Conservation (phyloP, 2,113 vertebrate genomes). For the Lophura nycthemera region DNA sequence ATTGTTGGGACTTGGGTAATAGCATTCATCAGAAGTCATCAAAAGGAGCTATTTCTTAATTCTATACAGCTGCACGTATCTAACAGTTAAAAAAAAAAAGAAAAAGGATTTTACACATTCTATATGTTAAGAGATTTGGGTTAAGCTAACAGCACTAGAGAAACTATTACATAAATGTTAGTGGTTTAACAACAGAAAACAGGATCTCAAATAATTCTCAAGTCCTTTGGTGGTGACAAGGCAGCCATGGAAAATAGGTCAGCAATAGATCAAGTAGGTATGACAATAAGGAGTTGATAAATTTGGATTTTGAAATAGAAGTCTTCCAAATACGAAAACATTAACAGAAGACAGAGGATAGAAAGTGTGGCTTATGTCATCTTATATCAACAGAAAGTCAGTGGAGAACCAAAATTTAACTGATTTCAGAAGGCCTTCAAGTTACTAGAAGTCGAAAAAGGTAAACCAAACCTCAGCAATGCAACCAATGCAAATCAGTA, state of each 20-base stretch:
- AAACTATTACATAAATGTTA: slow-evolving; percentile 40
- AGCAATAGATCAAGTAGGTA: slow-evolving; percentile 19
- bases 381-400: background rate
- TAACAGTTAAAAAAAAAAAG: background rate
- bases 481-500: background rate
- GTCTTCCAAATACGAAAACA: background rate
- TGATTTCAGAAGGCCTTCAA: background rate
- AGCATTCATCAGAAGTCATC: background rate
- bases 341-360: background rate
- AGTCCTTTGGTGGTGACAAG: slow-evolving; percentile 15
- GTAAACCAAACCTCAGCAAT: background rate
- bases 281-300: background rate
- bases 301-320: background rate
- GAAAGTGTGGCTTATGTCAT: background rate
- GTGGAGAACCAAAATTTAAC: background rate
- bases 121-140: background rate
- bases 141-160: slow-evolving; percentile 29
- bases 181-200: background rate
- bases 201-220: slow-evolving; percentile 48
- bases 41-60: background rate
- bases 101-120: background rate
- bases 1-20: background rate
- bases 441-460: background rate
- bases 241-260: slow-evolving; percentile 25
- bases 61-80: background rate